phyloP scores from a whole-genome alignment of 2,797 vertebrate species.

The Chromobotia macracanthus region DNA sequence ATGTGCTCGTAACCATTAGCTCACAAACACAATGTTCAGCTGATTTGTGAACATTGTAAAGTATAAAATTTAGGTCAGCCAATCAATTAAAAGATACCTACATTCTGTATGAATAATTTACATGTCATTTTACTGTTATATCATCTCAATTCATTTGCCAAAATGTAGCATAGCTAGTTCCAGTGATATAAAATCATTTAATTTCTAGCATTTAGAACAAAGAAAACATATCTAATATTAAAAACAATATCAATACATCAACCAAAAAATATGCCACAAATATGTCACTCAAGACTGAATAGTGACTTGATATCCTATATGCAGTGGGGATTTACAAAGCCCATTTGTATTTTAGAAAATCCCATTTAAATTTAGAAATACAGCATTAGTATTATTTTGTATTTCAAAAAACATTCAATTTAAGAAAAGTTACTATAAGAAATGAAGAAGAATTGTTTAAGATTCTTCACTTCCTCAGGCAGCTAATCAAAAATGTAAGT shows the following conservation, averaged over 20 bases:
- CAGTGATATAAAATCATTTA: too few species aligned
- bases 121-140: too few species aligned
- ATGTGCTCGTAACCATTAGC: neutral
- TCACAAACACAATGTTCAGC: conserved; percentile 2
- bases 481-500: neutral
- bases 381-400: too few species aligned
- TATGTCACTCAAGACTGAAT: neutral
- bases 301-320: neutral
- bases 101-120: conserved; percentile 4
- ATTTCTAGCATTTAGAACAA: neutral
- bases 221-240: neutral
- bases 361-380: neutral
- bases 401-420: neutral
- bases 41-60: neutral
- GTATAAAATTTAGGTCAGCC: neutral
- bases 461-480: neutral
- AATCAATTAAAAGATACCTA: neutral
- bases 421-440: neutral
- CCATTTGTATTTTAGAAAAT: too few species aligned
- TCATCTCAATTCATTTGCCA: neutral
- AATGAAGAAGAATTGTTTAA: neutral
- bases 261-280: neutral
- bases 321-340: neutral
- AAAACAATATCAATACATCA: neutral
- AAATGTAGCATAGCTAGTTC: neutral